A percentile compares a stretch with the other conserved stretches of the same genome.
phyloP scores from a whole-genome alignment of 2,113 vertebrate genomes.

The Willisornis vidua region DNA sequence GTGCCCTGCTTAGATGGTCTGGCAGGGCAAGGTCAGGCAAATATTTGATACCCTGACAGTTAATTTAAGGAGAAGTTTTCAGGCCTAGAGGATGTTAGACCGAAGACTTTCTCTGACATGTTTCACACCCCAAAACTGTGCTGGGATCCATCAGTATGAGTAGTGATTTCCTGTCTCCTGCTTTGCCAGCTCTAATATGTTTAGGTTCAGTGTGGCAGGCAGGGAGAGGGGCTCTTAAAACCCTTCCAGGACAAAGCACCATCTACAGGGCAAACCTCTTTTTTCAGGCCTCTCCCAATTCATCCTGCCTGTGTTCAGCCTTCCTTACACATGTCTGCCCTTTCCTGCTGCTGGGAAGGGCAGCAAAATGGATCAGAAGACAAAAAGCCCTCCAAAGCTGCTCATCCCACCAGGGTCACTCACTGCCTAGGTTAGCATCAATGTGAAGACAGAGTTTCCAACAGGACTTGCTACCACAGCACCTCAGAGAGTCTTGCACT shows the following conservation, averaged over 20 bases:
- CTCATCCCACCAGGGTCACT: background rate
- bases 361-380: background rate
- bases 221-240: background rate
- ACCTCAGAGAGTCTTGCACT: background rate
- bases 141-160: background rate
- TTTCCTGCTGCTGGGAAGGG: background rate
- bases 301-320: background rate
- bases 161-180: background rate
- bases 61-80: background rate
- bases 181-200: background rate
- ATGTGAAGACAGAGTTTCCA: background rate
- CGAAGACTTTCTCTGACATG: background rate
- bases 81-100: background rate
- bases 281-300: background rate
- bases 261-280: background rate
- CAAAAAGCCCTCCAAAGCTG: background rate
- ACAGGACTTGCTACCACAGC: background rate
- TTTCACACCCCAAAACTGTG: background rate
- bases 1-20: background rate
- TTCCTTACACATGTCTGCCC: background rate
- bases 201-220: background rate
- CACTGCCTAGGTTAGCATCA: background rate
- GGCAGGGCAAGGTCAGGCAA: background rate
- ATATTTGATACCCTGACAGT: background rate
- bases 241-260: background rate